phyloP scores from a whole-genome alignment of 2,888 invertebrate species.

The Heliconius ismenius region DNA sequence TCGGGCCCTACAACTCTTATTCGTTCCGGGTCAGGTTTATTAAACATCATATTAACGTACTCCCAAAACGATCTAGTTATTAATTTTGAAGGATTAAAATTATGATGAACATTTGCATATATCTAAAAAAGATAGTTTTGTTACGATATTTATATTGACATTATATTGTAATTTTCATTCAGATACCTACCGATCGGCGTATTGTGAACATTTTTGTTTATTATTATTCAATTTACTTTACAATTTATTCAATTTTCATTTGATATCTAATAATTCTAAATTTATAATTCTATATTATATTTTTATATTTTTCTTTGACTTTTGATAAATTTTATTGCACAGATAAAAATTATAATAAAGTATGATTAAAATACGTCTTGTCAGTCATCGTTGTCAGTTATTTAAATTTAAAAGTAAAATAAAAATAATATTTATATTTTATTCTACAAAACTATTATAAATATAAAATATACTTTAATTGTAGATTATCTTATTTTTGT shows the following conservation, averaged over 20 bases:
- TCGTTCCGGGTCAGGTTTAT: conserved; percentile 85
- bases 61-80: conserved; percentile 70
- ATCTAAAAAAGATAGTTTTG: conserved; percentile 28
- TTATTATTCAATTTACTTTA: neutral
- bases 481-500: too few species aligned
- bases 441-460: too few species aligned
- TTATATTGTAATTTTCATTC: neutral
- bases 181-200: conserved; percentile 25
- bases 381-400: too few species aligned
- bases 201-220: conserved; percentile 8
- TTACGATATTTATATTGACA: neutral
- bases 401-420: too few species aligned
- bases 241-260: neutral
- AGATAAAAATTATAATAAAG: neutral
- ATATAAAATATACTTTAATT: too few species aligned
- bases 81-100: conserved; percentile 22
- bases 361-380: too few species aligned
- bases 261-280: neutral
- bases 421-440: too few species aligned
- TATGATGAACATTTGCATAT: conserved; percentile 22
- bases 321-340: neutral
- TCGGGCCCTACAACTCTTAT: conserved; percentile 91
- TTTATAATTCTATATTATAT: neutral
- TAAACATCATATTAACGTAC: conserved; percentile 84
- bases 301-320: neutral